Base-by-base conservation (phyloP, 2,797 vertebrate genomes). In the Etheostoma nigrum region DNA sequence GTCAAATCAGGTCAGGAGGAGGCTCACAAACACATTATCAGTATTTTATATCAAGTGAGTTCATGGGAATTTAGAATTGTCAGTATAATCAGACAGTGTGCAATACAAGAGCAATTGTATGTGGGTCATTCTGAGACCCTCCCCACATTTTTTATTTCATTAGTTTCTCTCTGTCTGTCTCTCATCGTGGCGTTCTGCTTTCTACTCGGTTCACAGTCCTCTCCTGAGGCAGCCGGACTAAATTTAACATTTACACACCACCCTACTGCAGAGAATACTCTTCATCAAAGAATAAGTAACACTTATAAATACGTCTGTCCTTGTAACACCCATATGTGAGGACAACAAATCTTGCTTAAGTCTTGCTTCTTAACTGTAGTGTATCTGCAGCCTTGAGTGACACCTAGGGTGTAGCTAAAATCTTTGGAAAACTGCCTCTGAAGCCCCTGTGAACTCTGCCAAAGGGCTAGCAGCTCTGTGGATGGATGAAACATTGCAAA, bases 241-340 rank as follows among this genome's bases (percentile, higher is more conserved):
- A 75, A 79, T 80, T 84, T 85, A 87, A 84, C 45, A 69, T 81
- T 82, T 83, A 76, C 70, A 80, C 72, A 74, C 65, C 71, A 70
- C 21, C 36, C 23, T 69, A 67, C 70, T 69, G 47, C 44, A 68
- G 52, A 60, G 18, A 47, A 69, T 21, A 59, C 27, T 33, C 59
- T 40, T 21, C 11, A 14, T 70, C 51, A 68, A 60, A 25, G 25
- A 52, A 49, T 23, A 27, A 33, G 48, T 40, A 63, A 64, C 18
- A 10, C 62, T 59, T 57, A 9, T 2, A 60, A 48, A 51, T 14
- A 33, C 6, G 27, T 63, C 16, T 51, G 36, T 72, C 63, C 27
- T 52, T 45, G 21, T 45, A 49, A 71, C 52, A 53, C 12, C 14
- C 13, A 45, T 51, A 33, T 0, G 1, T 12, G 23, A n/a, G 12